phyloP scores from a whole-genome alignment of 1,140 invertebrate genomes.

The Zelostemma sp. region DNA sequence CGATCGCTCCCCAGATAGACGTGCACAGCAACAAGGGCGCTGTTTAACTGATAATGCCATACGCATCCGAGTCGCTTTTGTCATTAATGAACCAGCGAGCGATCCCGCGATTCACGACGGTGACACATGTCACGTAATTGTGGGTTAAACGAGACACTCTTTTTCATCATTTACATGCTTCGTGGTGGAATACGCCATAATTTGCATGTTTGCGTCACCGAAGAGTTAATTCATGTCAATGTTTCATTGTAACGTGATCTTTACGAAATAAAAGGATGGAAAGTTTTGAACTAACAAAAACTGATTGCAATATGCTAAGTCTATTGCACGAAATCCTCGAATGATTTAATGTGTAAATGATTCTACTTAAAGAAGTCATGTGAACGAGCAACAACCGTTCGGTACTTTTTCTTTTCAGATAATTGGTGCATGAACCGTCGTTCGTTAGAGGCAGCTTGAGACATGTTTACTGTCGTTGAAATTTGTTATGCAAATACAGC shows the following conservation, averaged over 20 bases:
- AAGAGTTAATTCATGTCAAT: constrained; percentile 1
- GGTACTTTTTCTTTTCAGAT: constrained; percentile 13
- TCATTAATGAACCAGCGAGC: constrained; percentile 13
- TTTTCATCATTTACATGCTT: constrained; percentile 13
- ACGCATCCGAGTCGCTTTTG: constrained; percentile 17
- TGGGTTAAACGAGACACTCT: constrained; percentile 21
- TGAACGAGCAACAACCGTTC: constrained; percentile 18
- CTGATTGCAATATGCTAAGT: no score
- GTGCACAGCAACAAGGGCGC: constrained; percentile 34
- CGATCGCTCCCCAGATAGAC: constrained; percentile 23
- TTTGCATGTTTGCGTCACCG: no score
- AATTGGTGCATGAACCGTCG: constrained; percentile 30
- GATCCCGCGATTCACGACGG: constrained; percentile 12
- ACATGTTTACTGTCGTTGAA: constrained; percentile 36
- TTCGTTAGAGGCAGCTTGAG: constrained; percentile 19
- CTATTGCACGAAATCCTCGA: no score
- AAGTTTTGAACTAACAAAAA: no score
- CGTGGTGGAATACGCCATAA: no score
- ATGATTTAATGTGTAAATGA: no score
- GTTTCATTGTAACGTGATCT: no score
- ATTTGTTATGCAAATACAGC: constrained; percentile 46
- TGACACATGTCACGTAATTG: constrained; percentile 46
- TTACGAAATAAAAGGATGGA: no score
- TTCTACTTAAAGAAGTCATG: no score
- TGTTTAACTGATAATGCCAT: constrained; percentile 45